Evolutionary conservation across 1,140 invertebrate genomes (phyloP).

Genomic region (Musca domestica): DNA sequence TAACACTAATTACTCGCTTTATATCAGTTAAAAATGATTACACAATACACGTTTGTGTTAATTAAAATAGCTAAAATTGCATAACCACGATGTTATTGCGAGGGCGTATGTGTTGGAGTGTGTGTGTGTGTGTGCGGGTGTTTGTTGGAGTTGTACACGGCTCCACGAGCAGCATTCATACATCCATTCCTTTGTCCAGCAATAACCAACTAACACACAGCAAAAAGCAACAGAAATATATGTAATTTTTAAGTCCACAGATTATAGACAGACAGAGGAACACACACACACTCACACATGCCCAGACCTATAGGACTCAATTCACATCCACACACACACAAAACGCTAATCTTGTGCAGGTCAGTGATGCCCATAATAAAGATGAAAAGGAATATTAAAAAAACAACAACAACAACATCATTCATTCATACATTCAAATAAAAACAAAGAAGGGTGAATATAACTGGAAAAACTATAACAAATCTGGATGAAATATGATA

Average conservation of each 20-base stretch:
- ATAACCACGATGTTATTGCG: conserved; percentile 8
- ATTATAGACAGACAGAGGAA: not conserved
- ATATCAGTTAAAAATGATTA: not conserved
- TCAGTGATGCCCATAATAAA: conserved; percentile 21
- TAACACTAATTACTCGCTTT: too few species aligned
- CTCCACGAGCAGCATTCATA: too few species aligned
- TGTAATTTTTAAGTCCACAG: conserved; percentile 9
- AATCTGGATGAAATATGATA: too few species aligned
- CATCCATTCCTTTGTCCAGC: too few species aligned
- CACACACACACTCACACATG: not conserved
- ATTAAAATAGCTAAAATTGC: conserved; percentile 17
- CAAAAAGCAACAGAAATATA: conserved; percentile 1
- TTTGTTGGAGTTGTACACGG: too few species aligned
- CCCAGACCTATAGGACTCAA: not conserved
- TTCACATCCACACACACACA: too few species aligned
- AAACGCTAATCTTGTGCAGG: conserved; percentile 17
- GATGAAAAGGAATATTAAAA: conserved; percentile 6
- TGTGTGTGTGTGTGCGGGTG: too few species aligned
- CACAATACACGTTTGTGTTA: not conserved
- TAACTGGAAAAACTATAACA: conserved; percentile 3
- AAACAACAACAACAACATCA: not conserved
- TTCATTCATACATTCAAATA: not conserved
- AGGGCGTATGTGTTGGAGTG: not conserved
- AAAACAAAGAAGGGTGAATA: not conserved
- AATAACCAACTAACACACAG: too few species aligned